A percentile compares a stretch with the other conserved stretches of the same genome.
phyloP scores from a whole-genome alignment of 2,797 vertebrate species.

The Microhierax caerulescens region DNA sequence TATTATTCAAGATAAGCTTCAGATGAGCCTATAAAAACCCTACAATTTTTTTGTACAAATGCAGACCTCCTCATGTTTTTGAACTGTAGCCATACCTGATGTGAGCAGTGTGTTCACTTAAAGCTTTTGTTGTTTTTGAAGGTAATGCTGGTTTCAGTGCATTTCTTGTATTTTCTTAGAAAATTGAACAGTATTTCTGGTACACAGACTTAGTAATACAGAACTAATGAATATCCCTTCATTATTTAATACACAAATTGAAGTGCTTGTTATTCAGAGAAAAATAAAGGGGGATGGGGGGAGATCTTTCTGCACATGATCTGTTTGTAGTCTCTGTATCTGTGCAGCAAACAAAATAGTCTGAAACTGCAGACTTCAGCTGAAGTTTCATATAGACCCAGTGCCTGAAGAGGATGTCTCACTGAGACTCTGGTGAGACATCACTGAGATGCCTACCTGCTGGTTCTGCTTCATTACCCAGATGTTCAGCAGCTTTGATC shows the following conservation, averaged over 20 bases:
- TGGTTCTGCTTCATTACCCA: background rate
- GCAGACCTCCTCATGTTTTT: background rate
- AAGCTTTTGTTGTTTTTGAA: background rate
- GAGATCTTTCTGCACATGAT: background rate
- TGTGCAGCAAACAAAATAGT: background rate
- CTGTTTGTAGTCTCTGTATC: background rate
- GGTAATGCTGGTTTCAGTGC: background rate
- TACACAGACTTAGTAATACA: background rate
- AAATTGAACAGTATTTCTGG: background rate
- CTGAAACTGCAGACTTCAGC: background rate
- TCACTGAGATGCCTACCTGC: background rate
- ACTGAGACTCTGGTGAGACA: fast-evolving
- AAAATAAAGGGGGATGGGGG: fast-evolving
- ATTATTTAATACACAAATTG: background rate
- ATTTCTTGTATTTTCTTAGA: background rate
- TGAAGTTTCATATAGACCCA: background rate
- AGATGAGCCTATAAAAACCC: background rate
- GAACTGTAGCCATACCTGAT: background rate
- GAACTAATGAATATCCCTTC: background rate
- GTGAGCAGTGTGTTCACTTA: background rate
- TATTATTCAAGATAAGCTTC: background rate
- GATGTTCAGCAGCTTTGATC: background rate
- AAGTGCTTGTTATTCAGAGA: background rate
- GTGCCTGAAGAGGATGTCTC: background rate
- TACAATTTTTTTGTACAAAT: background rate